Conservation (phyloP, 2,113 vertebrate species). For the Agapornis roseicollis region DNA sequence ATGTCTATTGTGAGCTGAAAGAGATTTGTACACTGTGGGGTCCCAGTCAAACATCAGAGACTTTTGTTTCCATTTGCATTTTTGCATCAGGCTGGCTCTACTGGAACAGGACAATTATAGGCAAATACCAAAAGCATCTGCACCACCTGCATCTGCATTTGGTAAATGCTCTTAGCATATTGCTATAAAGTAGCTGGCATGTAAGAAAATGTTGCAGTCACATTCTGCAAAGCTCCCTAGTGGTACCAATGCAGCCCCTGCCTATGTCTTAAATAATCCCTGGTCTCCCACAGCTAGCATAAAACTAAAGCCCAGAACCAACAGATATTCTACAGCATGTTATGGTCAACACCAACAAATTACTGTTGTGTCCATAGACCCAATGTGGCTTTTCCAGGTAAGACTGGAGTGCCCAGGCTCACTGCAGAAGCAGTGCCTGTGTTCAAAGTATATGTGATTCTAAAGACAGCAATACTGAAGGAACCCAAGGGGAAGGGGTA, state of each 20-base stretch:
- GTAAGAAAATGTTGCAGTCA: neutral
- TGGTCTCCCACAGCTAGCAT: neutral
- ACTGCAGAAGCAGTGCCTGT: neutral
- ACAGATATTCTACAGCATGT: rapidly evolving
- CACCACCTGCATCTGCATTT: rapidly evolving
- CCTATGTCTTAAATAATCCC: neutral
- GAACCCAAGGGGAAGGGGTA: neutral
- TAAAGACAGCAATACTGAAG: neutral
- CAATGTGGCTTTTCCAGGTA: rapidly evolving
- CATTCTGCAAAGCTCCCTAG: neutral
- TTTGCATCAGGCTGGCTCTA: neutral
- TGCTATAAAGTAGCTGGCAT: rapidly evolving
- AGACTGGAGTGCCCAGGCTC: rapidly evolving
- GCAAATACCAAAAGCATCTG: rapidly evolving
- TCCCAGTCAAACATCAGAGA: neutral
- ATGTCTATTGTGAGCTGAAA: neutral
- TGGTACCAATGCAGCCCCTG: neutral
- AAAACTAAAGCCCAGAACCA: neutral
- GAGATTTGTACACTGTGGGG: neutral
- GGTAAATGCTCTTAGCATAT: neutral
- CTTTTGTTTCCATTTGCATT: neutral
- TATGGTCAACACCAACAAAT: neutral
- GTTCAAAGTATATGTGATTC: rapidly evolving
- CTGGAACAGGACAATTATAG: neutral
- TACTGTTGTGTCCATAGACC: neutral